These are phyloP conservation scores for Takifugu bimaculatus DNA, from an alignment of 2,113 vertebrate genomes.

Conservation along the genomic window DNA sequence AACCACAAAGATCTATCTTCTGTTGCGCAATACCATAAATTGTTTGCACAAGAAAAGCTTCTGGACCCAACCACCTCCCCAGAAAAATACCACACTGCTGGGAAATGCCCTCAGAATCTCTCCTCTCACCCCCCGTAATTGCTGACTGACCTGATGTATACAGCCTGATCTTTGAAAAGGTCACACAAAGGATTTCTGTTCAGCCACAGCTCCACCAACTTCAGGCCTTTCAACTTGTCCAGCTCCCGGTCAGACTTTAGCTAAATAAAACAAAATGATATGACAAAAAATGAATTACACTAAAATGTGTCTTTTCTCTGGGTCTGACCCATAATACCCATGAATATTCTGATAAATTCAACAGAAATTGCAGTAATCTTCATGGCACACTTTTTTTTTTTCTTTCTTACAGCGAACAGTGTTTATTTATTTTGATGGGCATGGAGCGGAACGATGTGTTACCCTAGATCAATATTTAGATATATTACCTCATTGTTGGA, in stretches of 20 bases:
- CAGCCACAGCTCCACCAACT: conserved; percentile 87
- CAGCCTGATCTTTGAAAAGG: conserved; percentile 80
- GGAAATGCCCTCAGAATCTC: not conserved
- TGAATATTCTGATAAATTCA: not conserved
- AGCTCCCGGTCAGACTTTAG: conserved; percentile 83
- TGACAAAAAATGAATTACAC: not conserved
- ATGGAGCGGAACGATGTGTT: too few species aligned
- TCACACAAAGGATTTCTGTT: conserved; percentile 82
- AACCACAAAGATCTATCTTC: not conserved
- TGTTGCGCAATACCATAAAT: not conserved
- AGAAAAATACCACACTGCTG: not conserved
- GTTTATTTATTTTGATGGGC: too few species aligned
- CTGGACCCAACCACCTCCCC: not conserved
- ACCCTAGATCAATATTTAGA: not conserved
- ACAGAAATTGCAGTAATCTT: not conserved
- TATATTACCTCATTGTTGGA: conserved; percentile 82
- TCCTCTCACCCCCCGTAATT: conserved; percentile 19
- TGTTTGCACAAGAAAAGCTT: not conserved
- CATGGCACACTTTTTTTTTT: too few species aligned
- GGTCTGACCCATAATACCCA: not conserved
- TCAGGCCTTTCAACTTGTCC: conserved; percentile 84
- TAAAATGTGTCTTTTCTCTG: too few species aligned
- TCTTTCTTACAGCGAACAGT: too few species aligned
- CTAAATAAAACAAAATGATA: conserved; percentile 50
- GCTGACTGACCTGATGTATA: conserved; percentile 86